phyloP scores from a whole-genome alignment of 2,888 invertebrate species.

The Andrena bucephala region DNA sequence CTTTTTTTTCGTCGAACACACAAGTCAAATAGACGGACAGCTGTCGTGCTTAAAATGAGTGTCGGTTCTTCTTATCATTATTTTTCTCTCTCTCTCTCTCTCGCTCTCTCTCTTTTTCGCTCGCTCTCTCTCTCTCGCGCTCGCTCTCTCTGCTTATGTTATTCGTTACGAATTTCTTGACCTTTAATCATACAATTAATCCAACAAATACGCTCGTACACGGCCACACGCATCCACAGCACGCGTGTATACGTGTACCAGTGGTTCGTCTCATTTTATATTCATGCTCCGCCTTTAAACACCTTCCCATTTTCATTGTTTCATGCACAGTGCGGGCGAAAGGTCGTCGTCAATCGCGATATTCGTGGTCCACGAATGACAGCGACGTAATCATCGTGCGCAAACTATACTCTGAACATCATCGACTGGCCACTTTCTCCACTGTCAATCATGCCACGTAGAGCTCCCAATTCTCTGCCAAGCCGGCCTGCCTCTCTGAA shows the following conservation, averaged over 20 bases:
- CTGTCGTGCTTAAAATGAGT: conserved; percentile 57
- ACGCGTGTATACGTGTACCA: conserved; percentile 58
- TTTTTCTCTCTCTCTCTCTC: conserved; percentile 13
- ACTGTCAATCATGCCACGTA: neutral
- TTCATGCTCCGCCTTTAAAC: conserved; percentile 11
- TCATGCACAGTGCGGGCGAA: conserved; percentile 56
- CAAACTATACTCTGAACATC: neutral
- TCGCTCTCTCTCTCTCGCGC: neutral
- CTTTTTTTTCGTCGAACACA: conserved; percentile 65
- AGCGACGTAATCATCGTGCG: neutral
- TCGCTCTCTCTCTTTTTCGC: conserved; percentile 7
- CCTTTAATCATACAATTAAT: conserved; percentile 64
- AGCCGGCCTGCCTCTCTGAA: neutral
- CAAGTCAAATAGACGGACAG: conserved; percentile 66
- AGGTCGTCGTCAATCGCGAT: conserved; percentile 53
- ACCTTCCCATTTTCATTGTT: conserved; percentile 11
- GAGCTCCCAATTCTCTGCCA: neutral
- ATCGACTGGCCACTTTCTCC: neutral
- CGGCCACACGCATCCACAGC: conserved; percentile 52
- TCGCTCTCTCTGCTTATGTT: conserved; percentile 22
- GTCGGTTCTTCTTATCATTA: conserved; percentile 47
- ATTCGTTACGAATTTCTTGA: conserved; percentile 36
- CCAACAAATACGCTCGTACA: conserved; percentile 66
- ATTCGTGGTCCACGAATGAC: neutral
- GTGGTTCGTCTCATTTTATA: conserved; percentile 48